Evolutionary conservation across 2,888 invertebrate species (phyloP).

Genomic region (Stenurella melanura): DNA sequence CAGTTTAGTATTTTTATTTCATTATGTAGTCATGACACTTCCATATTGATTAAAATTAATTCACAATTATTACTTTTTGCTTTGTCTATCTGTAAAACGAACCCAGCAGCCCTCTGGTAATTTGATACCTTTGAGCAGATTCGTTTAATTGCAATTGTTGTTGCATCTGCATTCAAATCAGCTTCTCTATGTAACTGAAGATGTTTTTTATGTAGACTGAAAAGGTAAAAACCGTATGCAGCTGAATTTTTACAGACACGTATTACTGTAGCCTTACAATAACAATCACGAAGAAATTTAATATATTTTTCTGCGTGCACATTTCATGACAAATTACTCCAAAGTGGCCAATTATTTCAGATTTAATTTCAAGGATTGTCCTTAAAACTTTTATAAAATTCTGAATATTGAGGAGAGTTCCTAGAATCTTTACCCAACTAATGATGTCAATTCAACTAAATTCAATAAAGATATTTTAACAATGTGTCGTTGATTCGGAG

Average conservation of each 20-base stretch:
- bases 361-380: too few species aligned
- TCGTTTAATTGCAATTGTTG: neutral
- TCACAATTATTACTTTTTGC: neutral
- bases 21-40: too few species aligned
- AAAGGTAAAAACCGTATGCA: slow-evolving; percentile 2
- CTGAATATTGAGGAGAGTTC: too few species aligned
- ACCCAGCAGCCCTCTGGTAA: neutral
- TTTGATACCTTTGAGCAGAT: neutral
- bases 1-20: too few species aligned
- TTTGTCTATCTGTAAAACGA: neutral
- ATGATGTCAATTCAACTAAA: too few species aligned
- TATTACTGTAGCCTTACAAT: neutral
- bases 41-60: too few species aligned
- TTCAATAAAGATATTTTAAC: too few species aligned
- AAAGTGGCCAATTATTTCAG: too few species aligned
- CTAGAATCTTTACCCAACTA: too few species aligned
- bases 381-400: too few species aligned
- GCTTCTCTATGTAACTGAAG: neutral
- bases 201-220: slow-evolving; percentile 10
- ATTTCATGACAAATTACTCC: too few species aligned
- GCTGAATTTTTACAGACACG: slow-evolving; percentile 8
- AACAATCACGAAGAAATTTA: neutral
- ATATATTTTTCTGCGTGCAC: neutral
- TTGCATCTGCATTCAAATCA: slow-evolving; percentile 15
- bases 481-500: too few species aligned